Base-by-base conservation (phyloP, 2,113 vertebrate genomes). In the Saccopteryx bilineata region DNA sequence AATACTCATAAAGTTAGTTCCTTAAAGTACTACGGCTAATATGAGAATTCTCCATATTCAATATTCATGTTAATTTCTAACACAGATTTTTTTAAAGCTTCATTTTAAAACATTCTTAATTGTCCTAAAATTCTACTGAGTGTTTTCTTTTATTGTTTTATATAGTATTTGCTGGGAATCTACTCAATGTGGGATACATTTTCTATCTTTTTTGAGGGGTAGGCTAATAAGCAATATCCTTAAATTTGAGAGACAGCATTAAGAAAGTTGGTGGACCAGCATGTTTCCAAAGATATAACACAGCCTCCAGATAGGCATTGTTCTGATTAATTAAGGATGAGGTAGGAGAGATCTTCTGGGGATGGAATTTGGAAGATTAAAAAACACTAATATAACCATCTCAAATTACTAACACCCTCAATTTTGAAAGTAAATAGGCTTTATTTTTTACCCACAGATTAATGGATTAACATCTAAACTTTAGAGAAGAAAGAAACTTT, bases 41-140 rank as follows among this genome's bases (percentile, higher is more conserved):
- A 63, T 90, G 89, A 72, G 80, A 95, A 94, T 95, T 94, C 66
- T 94, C 94, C 39, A 86, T 81, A 75, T 50, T 89, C 81, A 94
- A 95, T 94, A 96, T 94, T 91, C 80, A 21, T 68, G 26, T 63
- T 96, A 81, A 71, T 96, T 97, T 95, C 75, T 94, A 95, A 56
- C 66, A 94, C 28, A 66, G 28, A 66, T n/a, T 79, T 60, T 92
- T 46, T 84, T 83, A 66, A 84, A 96, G 87, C 56, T 97, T 96
- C 28, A 54, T 95, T 96, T 94, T 95, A 87, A 96, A 96, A 93
- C 94, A 84, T 84, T 94, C 71, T 95, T 89, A 75, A 90, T 92
- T 95, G 84, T 39, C 94, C 91, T 94, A 83, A 89, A 48, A 86
- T 87, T 72, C 90, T 89, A 66, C 65, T 71, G 75, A 56, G 79